Conservation (phyloP, 2,888 invertebrate species). For the Xylota sylvarum region DNA sequence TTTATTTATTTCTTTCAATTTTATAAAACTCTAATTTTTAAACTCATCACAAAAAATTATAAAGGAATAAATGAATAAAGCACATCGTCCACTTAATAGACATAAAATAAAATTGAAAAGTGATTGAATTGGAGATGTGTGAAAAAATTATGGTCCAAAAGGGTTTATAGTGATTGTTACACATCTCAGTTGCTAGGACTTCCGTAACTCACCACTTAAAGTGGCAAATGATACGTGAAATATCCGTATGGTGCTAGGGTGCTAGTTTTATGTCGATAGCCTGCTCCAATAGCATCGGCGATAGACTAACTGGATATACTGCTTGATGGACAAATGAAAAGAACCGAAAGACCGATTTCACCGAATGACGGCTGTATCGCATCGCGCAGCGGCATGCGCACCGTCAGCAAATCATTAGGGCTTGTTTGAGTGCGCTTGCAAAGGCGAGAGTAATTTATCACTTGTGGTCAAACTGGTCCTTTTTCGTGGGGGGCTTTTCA, state of each 20-base stretch:
- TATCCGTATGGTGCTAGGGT: conserved; percentile 38
- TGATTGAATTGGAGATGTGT: neutral
- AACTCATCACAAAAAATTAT: too few relatives aligned
- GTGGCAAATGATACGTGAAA: conserved; percentile 54
- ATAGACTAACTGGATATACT: conserved; percentile 16
- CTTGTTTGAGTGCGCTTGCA: conserved; percentile 72
- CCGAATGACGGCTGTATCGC: conserved; percentile 59
- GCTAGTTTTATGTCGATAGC: conserved; percentile 44
- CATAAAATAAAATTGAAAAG: neutral
- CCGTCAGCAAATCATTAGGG: conserved; percentile 75
- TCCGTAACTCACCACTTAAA: conserved; percentile 16
- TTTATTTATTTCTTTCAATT: neutral
- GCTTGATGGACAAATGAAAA: conserved; percentile 69
- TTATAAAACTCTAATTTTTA: neutral
- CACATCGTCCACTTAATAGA: neutral
- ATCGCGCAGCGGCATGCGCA: conserved; percentile 52
- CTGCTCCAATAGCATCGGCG: conserved; percentile 26
- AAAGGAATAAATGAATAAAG: too few relatives aligned
- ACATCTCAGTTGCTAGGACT: neutral
- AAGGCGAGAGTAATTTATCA: conserved; percentile 74
- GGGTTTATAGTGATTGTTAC: neutral
- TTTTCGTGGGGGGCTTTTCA: conserved; percentile 40
- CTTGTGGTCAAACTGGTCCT: conserved; percentile 70
- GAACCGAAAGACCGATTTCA: conserved; percentile 59
- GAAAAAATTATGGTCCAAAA: neutral